A percentile compares a stretch with the other conserved stretches of the same genome.
Evolutionary conservation across 2,797 vertebrate species (phyloP).

Genomic region (Parotocinclus haroldoi): DNA sequence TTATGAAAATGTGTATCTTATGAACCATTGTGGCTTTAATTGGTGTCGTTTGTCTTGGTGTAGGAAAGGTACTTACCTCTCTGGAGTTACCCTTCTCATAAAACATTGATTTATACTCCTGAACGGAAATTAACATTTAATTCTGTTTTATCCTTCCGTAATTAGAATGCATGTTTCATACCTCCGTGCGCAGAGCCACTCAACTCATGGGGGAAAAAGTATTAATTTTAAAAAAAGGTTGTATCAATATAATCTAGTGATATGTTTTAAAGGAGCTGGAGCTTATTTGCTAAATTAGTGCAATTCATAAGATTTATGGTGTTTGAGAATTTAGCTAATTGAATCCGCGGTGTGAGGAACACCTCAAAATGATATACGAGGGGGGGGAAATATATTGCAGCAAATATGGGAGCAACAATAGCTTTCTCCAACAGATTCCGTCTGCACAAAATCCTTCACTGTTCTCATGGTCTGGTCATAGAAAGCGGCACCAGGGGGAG

Average conservation of each 20-base stretch:
- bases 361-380: constrained; percentile 29
- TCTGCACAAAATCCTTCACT: not conserved
- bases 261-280: constrained; percentile 45
- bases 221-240: constrained; percentile 43
- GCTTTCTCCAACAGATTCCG: constrained; percentile 4
- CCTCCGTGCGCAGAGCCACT: constrained; percentile 56
- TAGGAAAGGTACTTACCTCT: constrained; percentile 95
- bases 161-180: constrained; percentile 75
- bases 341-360: constrained; percentile 24
- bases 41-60: constrained; percentile 92
- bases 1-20: constrained; percentile 99
- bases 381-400: constrained; percentile 13
- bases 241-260: constrained; percentile 55
- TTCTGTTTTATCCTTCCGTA: constrained; percentile 71
- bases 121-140: constrained; percentile 78
- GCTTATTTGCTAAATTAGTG: constrained; percentile 65
- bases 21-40: constrained; percentile 98
- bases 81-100: constrained; percentile 86
- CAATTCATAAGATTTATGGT: constrained; percentile 53
- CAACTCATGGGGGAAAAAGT: not conserved
- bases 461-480: not conserved
- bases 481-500: too few relatives aligned
- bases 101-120: constrained; percentile 92
- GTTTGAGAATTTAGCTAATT: constrained; percentile 42
- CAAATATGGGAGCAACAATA: constrained; percentile 26